phyloP scores from a whole-genome alignment of 2,888 invertebrate species.

The Microplitis manilae region DNA sequence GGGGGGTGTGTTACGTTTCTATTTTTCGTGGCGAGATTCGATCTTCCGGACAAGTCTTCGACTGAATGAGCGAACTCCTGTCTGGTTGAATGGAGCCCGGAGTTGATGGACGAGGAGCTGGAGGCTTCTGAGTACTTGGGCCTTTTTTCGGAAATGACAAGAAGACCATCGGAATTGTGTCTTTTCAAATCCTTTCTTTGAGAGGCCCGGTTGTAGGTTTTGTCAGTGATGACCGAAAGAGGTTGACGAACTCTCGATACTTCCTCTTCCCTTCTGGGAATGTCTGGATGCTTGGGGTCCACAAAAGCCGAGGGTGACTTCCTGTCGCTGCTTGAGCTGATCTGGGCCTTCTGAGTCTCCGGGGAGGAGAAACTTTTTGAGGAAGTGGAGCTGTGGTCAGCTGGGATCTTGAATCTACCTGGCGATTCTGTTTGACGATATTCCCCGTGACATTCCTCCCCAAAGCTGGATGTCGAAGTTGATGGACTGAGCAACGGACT shows the following conservation, averaged over 20 bases:
- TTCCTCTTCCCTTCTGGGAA: slow-evolving; percentile 47
- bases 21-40: slow-evolving; percentile 42
- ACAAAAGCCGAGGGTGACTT: slow-evolving; percentile 59
- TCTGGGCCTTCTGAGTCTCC: slow-evolving; percentile 68
- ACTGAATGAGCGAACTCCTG: slow-evolving; percentile 52
- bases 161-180: slow-evolving; percentile 63
- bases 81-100: neutral
- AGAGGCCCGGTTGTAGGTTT: slow-evolving; percentile 62
- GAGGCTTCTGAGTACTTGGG: slow-evolving; percentile 62
- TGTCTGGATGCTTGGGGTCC: slow-evolving; percentile 52
- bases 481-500: slow-evolving; percentile 83
- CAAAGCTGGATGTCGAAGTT: slow-evolving; percentile 80
- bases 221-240: slow-evolving; percentile 69
- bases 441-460: slow-evolving; percentile 73
- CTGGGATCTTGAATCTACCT: slow-evolving; percentile 61
- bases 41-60: slow-evolving; percentile 57
- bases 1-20: slow-evolving; percentile 46
- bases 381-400: slow-evolving; percentile 59
- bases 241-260: slow-evolving; percentile 61
- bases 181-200: slow-evolving; percentile 59
- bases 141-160: slow-evolving; percentile 65
- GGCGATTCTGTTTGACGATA: slow-evolving; percentile 61
- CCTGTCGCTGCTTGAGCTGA: slow-evolving; percentile 66
- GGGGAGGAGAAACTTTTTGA: slow-evolving; percentile 62
- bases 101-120: slow-evolving; percentile 52